Conservation (phyloP, 53 echinoderm and acorn worm species). For the Zoroaster sp. region DNA sequence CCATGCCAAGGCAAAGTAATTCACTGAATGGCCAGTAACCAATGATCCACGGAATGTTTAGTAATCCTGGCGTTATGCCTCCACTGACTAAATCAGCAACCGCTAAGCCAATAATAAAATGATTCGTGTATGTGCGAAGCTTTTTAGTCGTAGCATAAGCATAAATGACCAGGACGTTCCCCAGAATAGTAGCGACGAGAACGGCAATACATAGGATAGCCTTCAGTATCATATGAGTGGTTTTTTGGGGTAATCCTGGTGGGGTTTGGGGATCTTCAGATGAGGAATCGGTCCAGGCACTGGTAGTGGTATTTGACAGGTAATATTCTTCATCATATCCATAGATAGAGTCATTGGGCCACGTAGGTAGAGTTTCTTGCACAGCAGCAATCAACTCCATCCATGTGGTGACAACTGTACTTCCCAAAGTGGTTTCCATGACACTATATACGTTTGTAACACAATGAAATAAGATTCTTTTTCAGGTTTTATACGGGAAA, state of each 20-base stretch:
- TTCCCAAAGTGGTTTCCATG: no score
- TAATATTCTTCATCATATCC: not conserved
- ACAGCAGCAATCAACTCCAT: not conserved
- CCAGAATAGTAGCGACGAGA: constrained; percentile 45
- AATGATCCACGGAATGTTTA: constrained; percentile 11
- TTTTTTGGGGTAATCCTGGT: not conserved
- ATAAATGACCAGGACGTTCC: constrained; percentile 46
- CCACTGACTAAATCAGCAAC: constrained; percentile 35
- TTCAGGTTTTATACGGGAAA: no score
- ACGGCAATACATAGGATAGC: constrained; percentile 15
- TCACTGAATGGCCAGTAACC: constrained; percentile 55
- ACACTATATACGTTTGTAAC: no score
- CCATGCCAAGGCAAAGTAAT: constrained; percentile 6
- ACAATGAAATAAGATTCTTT: no score
- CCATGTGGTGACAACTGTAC: not conserved
- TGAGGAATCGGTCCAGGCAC: not conserved
- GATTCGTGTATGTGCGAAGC: constrained; percentile 58
- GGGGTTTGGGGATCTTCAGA: not conserved
- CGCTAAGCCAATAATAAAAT: constrained; percentile 53
- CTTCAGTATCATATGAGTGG: not conserved
- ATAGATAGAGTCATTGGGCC: not conserved
- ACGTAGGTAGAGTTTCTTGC: not conserved
- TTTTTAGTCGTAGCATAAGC: constrained; percentile 36
- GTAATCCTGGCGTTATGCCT: not conserved
- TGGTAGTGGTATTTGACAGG: not conserved